These are phyloP conservation scores for Electrophaes corylata DNA, from an alignment of 2,888 invertebrate species.

Conservation along the genomic window DNA sequence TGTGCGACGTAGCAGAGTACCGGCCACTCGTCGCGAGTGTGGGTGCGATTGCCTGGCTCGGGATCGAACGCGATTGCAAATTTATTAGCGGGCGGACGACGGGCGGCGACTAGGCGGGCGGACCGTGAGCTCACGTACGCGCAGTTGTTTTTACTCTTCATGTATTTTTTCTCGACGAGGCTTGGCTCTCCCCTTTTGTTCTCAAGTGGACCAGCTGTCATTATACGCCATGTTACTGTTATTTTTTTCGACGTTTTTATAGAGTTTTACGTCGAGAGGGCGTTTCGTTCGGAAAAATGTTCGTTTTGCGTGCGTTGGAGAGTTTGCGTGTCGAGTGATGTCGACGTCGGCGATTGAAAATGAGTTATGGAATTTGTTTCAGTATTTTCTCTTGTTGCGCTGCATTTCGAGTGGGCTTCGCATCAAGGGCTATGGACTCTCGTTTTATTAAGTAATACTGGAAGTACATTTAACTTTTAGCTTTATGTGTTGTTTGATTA, in stretches of 20 bases:
- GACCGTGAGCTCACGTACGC: conserved; percentile 63
- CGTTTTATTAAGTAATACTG: conserved; percentile 17
- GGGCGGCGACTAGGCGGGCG: conserved; percentile 47
- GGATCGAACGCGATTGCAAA: conserved; percentile 80
- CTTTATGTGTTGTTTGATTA: not conserved
- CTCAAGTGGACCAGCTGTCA: conserved; percentile 86
- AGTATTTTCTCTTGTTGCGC: conserved; percentile 57
- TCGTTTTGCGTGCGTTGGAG: conserved; percentile 82
- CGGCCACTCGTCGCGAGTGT: conserved; percentile 59
- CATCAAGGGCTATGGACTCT: conserved; percentile 40
- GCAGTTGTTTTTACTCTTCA: conserved; percentile 80
- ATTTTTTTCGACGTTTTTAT: conserved; percentile 83
- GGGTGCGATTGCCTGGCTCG: conserved; percentile 58
- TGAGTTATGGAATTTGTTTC: conserved; percentile 75
- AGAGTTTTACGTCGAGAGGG: conserved; percentile 81
- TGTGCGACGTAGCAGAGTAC: conserved; percentile 45
- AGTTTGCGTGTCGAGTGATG: conserved; percentile 80
- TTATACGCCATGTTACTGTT: conserved; percentile 85
- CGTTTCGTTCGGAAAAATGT: conserved; percentile 83
- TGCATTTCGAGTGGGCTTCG: conserved; percentile 59
- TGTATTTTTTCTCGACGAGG: conserved; percentile 82
- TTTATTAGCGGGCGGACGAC: conserved; percentile 76
- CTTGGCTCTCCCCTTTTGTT: conserved; percentile 83
- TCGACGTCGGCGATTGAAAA: conserved; percentile 73
- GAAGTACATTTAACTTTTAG: not conserved